Base-by-base conservation (phyloP, 2,888 invertebrate genomes). In the Drosophila subquinaria region DNA sequence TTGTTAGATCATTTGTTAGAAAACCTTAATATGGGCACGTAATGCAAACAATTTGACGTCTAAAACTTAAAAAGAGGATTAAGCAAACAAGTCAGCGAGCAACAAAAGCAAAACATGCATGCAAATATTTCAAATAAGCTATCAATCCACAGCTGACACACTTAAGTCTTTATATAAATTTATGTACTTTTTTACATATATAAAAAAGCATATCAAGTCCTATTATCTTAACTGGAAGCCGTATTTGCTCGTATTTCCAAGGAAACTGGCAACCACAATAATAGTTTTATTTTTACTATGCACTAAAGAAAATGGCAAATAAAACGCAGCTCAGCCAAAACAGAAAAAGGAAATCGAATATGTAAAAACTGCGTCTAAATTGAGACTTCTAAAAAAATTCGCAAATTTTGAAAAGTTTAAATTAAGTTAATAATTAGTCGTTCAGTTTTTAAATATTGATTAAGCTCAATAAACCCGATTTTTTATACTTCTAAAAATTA, bases 211-310 rank as follows among this genome's bases (percentile, higher is more conserved):
- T 40, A 40, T 40, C 33, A 48, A 48, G 38, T 40, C 48, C 38
- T 40, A 48, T 47, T 48, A 56, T 55, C 55, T 62, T 62, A 45
- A 43, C 59, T 65, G 64, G 17, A 42, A 55, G 43, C 36, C 23
- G 33, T 35, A 43, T 23, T 5, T 27, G 35, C 42, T 42, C 13
- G 45, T 38, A 63, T 40, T 63, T 47, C 56, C 23, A 63, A 56
- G 57, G 40, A 56, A 56, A 47, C 48, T 40, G 30, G 30, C 62
- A 55, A 30, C 27, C 45, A 20, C 6, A 47, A 30, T 38, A 63
- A 52, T n/a, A n/a, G 17, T 43, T 52, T 36, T 23, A 4, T 38
- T 36, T 50, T 27, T 27, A 27, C 3, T 5, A 20, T 36, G 50
- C 35, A 35, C 33, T n/a, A 23, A 40, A 53, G 40, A 27, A 53